These are phyloP conservation scores for Alosa sapidissima DNA, from an alignment of 2,797 vertebrate genomes.

Conservation along the genomic window DNA sequence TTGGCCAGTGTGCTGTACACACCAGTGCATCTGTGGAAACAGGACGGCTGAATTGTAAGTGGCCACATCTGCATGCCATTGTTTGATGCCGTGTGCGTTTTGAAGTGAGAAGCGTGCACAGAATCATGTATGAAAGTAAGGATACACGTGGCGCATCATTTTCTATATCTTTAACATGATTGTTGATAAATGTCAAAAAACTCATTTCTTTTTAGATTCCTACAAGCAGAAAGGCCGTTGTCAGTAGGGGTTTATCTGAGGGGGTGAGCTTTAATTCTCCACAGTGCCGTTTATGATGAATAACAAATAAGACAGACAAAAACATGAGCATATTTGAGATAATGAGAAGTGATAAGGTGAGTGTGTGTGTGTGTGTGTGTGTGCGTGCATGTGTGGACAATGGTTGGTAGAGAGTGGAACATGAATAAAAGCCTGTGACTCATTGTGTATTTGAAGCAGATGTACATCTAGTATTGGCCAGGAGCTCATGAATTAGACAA, in stretches of 20 bases:
- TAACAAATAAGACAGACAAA: too few species aligned
- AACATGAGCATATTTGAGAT: too few species aligned
- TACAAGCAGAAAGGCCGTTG: background rate
- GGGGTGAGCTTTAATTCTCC: background rate
- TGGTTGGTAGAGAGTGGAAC: background rate
- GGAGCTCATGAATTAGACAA: constrained; percentile 33
- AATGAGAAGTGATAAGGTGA: background rate
- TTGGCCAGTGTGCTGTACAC: constrained; percentile 53
- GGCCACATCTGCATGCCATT: background rate
- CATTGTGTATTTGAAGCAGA: background rate
- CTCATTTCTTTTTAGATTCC: background rate
- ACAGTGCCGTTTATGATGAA: too few species aligned
- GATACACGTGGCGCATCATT: background rate
- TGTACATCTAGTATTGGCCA: background rate
- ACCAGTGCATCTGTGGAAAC: constrained; percentile 4
- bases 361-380: background rate
- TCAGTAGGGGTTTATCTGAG: background rate
- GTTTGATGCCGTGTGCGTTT: background rate
- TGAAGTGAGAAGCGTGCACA: background rate
- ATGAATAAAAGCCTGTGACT: background rate
- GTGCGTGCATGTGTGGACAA: background rate
- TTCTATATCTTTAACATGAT: background rate
- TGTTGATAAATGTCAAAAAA: background rate
- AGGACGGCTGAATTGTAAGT: background rate
- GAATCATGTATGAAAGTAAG: background rate